Percentiles rank a stretch among this genome's conserved stretches.
Conservation (phyloP, 2,888 invertebrate species). For the Plutella xylostella region DNA sequence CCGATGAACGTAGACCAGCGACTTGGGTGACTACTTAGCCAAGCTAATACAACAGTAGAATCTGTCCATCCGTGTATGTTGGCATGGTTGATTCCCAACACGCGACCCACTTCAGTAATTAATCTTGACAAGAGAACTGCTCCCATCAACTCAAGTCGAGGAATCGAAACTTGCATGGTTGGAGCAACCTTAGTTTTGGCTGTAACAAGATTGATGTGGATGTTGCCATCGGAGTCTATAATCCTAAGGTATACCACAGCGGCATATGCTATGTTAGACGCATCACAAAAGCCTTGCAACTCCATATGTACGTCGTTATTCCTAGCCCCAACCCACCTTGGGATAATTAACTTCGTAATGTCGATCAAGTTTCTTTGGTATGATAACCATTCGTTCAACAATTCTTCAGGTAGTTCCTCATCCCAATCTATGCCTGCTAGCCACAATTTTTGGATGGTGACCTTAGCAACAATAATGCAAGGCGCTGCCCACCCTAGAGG, state of each 20-base stretch:
- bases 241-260: constrained; percentile 7
- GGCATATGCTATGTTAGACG: constrained; percentile 8
- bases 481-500: constrained; percentile 17
- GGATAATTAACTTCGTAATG: background rate
- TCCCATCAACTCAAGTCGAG: background rate
- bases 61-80: background rate
- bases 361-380: constrained; percentile 6
- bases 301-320: constrained; percentile 7
- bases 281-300: constrained; percentile 14
- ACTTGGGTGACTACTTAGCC: background rate
- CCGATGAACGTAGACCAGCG: background rate
- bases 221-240: background rate
- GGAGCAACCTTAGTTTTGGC: constrained; percentile 13
- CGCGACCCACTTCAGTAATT: background rate
- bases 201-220: constrained; percentile 3
- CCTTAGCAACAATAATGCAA: constrained; percentile 14
- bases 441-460: constrained; percentile 13
- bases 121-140: background rate
- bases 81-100: background rate
- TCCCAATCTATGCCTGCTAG: background rate
- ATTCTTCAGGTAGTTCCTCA: too few species aligned
- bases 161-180: background rate
- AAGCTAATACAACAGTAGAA: background rate
- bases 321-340: background rate
- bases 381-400: too few species aligned